Evolutionary conservation across 2,888 invertebrate species (phyloP).

Genomic region (Perdita meconis): DNA sequence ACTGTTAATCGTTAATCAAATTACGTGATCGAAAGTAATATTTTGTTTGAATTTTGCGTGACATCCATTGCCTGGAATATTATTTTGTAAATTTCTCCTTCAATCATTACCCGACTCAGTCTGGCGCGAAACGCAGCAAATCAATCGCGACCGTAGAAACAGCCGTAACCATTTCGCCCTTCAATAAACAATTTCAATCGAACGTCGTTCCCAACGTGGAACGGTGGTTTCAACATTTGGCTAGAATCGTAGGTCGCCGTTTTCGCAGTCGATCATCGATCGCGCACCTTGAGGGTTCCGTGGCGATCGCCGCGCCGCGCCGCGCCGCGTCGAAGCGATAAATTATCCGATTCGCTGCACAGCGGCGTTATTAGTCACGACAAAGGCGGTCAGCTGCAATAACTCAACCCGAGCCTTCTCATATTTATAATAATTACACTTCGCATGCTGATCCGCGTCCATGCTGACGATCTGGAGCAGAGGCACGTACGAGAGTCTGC

Average conservation of each 20-base stretch:
- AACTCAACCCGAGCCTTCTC: constrained; percentile 64
- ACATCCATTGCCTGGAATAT: no score
- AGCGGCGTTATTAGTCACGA: constrained; percentile 74
- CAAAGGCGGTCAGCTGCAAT: constrained; percentile 69
- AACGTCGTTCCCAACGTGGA: constrained; percentile 9
- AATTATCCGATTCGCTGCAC: constrained; percentile 65
- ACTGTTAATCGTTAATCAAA: no score
- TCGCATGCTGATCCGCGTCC: constrained; percentile 43
- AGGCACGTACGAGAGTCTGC: constrained; percentile 7
- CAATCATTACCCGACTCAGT: no score
- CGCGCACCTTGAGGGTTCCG: constrained; percentile 30
- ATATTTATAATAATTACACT: constrained; percentile 75
- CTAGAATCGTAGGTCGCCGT: not conserved
- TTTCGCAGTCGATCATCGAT: constrained; percentile 32
- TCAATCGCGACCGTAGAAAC: constrained; percentile 30
- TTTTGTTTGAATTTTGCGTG: no score
- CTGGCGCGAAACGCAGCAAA: constrained; percentile 13
- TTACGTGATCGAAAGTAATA: no score
- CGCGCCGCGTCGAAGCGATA: no score
- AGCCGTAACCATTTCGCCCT: constrained; percentile 13
- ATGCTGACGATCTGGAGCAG: constrained; percentile 30
- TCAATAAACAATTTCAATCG: constrained; percentile 19
- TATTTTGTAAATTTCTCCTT: no score
- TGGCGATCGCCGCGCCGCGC: no score
- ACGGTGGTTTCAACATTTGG: not conserved